Percentiles rank a stretch among this genome's conserved stretches.
phyloP scores from a whole-genome alignment of 2,888 invertebrate genomes.

The Bruchidius siliquastri region DNA sequence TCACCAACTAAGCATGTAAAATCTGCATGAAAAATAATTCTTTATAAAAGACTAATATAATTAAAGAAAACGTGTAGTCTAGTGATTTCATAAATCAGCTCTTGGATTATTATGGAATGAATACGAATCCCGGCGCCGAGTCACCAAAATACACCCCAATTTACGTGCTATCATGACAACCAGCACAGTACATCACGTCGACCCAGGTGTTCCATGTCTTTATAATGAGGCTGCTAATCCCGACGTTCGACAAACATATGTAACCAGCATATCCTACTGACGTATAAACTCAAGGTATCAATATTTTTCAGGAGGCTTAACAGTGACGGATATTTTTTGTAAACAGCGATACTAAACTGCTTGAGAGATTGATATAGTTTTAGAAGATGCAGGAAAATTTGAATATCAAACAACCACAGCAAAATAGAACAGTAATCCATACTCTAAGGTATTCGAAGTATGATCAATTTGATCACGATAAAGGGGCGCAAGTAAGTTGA shows the following conservation, averaged over 20 bases:
- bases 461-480: no score
- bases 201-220: constrained; percentile 40
- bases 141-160: background rate
- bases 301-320: background rate
- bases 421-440: no score
- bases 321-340: background rate
- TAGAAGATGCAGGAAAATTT: no score
- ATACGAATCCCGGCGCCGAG: background rate
- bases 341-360: background rate
- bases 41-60: no score
- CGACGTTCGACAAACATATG: constrained; percentile 27
- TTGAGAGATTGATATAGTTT: background rate
- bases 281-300: background rate
- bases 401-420: no score
- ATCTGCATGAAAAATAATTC: no score
- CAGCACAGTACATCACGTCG: constrained; percentile 21
- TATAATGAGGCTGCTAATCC: constrained; percentile 38
- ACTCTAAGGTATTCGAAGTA: no score
- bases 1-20: no score
- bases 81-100: no score
- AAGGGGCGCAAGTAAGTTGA: no score
- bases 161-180: background rate
- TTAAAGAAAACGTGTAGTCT: no score
- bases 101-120: background rate
- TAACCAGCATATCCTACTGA: constrained; percentile 20